Conservation (phyloP, 2,113 vertebrate genomes). For the Cochlearius cochlearius region DNA sequence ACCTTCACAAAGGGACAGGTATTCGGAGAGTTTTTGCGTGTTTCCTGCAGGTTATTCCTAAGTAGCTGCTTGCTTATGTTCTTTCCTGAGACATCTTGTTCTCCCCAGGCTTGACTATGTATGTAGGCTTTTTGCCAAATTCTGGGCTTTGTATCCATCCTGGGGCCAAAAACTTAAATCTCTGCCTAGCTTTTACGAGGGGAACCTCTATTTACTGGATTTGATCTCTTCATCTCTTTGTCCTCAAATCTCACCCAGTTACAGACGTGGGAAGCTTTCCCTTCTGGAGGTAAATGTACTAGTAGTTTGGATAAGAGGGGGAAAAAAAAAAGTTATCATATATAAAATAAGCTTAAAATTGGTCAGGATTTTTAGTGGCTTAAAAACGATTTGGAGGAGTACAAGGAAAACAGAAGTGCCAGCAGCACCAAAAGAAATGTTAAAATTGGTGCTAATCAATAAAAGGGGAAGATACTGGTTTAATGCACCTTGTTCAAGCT, state of each 20-base stretch:
- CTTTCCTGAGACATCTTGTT: neutral
- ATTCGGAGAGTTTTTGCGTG: neutral
- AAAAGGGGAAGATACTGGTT: neutral
- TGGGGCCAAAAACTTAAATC: neutral
- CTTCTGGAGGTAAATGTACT: neutral
- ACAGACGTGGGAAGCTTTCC: neutral
- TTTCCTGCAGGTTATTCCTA: neutral
- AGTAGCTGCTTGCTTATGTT: neutral
- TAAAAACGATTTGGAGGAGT: neutral
- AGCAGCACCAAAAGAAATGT: neutral
- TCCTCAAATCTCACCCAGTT: neutral
- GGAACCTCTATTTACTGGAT: neutral
- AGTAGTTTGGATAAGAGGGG: neutral
- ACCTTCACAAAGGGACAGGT: neutral
- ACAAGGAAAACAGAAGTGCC: neutral
- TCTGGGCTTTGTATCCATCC: neutral
- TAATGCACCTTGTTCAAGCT: neutral
- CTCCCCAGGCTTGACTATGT: neutral
- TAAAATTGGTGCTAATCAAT: neutral
- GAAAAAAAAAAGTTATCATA: neutral
- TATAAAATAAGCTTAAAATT: neutral
- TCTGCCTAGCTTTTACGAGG: neutral
- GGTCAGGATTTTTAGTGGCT: neutral
- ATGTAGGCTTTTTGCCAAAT: neutral
- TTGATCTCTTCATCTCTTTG: neutral